A percentile compares a stretch with the other conserved stretches of the same genome.
Evolutionary conservation across 1,140 invertebrate species (phyloP).

Genomic region (Magallana gigas): DNA sequence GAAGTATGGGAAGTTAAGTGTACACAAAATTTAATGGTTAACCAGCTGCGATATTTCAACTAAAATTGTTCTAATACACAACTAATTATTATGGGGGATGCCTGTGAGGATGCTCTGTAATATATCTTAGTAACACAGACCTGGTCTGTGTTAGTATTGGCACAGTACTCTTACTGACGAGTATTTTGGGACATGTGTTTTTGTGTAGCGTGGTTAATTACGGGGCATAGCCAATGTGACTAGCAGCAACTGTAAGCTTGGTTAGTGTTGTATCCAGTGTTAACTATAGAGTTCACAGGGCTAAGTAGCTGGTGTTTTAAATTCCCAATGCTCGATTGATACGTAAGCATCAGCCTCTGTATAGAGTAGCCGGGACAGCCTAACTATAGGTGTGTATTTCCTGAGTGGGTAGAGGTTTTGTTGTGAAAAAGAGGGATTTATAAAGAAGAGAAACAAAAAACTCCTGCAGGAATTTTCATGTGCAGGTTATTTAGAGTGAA

Average conservation of each 20-base stretch:
- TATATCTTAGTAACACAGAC: not conserved
- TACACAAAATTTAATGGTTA: not conserved
- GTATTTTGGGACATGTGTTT: conserved; percentile 25
- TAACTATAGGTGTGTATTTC: not conserved
- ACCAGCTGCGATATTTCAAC: not conserved
- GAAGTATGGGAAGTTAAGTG: not conserved
- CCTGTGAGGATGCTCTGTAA: not conserved
- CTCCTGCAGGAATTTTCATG: not conserved
- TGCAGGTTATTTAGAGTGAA: not conserved
- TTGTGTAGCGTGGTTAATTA: conserved; percentile 16
- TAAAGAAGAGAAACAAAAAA: not conserved
- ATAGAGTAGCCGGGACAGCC: not conserved
- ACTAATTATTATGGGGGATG: not conserved
- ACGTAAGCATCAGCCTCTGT: conserved; percentile 5
- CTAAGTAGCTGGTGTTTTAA: conserved; percentile 31
- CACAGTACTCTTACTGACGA: not conserved
- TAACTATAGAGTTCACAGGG: conserved; percentile 6
- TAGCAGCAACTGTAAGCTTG: not conserved
- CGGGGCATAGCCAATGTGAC: not conserved
- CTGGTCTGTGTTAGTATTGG: not conserved
- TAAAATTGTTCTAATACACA: conserved; percentile 10
- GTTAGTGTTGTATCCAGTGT: not conserved
- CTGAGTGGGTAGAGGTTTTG: not conserved
- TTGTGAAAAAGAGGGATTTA: not conserved
- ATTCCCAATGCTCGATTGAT: conserved; percentile 17